Evolutionary conservation across 2,113 vertebrate species (phyloP), one percentile per base, ranked within the genome.

Genomic region (Hyla sarda): DNA sequence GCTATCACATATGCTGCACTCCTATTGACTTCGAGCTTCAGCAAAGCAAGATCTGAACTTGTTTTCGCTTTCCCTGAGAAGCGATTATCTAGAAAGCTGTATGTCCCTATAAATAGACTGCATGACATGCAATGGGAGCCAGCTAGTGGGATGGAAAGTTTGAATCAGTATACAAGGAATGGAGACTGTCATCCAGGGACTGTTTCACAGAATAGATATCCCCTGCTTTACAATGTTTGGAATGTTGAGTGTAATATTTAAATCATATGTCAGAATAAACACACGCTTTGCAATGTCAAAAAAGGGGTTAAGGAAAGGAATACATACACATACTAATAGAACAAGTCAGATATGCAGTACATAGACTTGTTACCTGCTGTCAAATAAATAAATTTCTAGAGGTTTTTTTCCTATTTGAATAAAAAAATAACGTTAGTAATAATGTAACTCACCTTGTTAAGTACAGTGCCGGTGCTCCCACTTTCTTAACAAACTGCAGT

Each of bases 141-240:
- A 50, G 72, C 6, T 52, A 25, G 65, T 21, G 13, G 65, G 41
- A 73, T 75, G 82, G 82, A 84, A 84, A 84, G 37, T 48, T 30
- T 84, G 72, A 75, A 83, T 73, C 67, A 73, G 47, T 34, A 58
- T 12, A 45, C 21, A 58, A 72, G 82, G 82, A 74, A 83, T 83
- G 69, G 69, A 45, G 50, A 83, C 82, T 58, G 69, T 37, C 54
- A 45, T 47, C 11, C 32, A 54, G 23, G 3, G 52, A 45, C 10
- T 48, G 16, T 28, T 32, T 54, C 14, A 32, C 25, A 45, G 74
- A 37, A 83, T 8, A 41, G 3, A 41, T 41, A 41, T 41, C 41
- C 41, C 41, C 45, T 71, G 65, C 21, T 83, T n/a, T 41, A 34
- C 65, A 52, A 54, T 54, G 48, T 37, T 14, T 83, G 54, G 54